Conservation (phyloP, 2,113 vertebrate species). For the Scopus umbretta region DNA sequence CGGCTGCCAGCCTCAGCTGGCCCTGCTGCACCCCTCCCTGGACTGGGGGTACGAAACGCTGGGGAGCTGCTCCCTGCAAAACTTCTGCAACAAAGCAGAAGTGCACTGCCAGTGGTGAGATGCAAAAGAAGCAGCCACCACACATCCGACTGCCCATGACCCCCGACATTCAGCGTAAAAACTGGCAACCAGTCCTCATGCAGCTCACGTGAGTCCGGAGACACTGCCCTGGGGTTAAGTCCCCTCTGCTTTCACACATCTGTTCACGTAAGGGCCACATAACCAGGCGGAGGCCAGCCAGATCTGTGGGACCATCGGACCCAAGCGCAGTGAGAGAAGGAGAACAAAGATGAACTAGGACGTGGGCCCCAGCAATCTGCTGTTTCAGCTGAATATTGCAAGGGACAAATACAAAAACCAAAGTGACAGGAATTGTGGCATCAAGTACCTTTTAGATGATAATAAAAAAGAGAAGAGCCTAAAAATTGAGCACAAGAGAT, state of each 20-base stretch:
- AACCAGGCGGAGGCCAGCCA: background rate
- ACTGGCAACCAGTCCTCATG: background rate
- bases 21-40: rapidly evolving
- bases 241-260: background rate
- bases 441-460: background rate
- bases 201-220: background rate
- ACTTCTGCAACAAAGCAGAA: background rate
- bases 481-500: background rate
- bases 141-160: rapidly evolving
- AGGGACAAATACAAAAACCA: background rate
- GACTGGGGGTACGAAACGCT: rapidly evolving
- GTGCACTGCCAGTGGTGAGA: rapidly evolving
- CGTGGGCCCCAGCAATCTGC: background rate
- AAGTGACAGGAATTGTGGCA: background rate
- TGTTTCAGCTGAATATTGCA: background rate
- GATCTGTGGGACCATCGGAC: background rate
- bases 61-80: background rate
- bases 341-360: background rate
- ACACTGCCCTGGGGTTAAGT: background rate
- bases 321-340: background rate
- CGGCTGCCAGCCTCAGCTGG: rapidly evolving
- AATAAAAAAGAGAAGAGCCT: background rate
- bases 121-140: background rate
- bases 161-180: background rate
- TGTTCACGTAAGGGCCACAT: background rate